Base-by-base conservation (phyloP, 2,888 invertebrate species). In the Callimorpha dominula region DNA sequence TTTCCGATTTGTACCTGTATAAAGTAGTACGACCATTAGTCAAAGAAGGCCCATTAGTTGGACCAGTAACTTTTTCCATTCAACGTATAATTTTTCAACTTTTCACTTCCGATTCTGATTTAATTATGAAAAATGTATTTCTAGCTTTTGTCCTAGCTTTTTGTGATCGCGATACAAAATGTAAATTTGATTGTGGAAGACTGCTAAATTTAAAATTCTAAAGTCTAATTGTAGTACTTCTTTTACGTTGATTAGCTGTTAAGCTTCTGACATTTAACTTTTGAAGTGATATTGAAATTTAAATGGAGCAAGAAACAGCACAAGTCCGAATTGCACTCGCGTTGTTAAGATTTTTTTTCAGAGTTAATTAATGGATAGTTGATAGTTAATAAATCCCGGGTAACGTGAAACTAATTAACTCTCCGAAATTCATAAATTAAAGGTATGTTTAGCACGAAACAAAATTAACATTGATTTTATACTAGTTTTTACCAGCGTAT, bases 41-140 rank as follows among this genome's bases (percentile, higher is more conserved):
- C 86, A 89, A 87, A 88, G 84, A 74, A 81, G 84, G 87, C 85
- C 88, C 88, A 89, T 92, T 92, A 89, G 88, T 88, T 43, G 46
- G 66, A 68, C 31, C 73, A 76, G 66, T 77, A 74, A 87, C 82
- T 84, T 84, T 87, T 86, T 86, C 83, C 83, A 85, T 86, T 83
- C 78, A 85, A 84, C 83, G 79, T 84, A 82, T 85, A 88, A 89
- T 91, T 88, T 89, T 79, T 83, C 81, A 84, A 80, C 81, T 80
- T 82, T 78, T 79, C 78, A 76, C 77, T 84, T 81, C 81, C 75
- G 78, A 88, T 86, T 85, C 81, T 42, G 68, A 85, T 88, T 87
- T 90, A 86, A 90, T 88, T 88, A 86, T 88, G 88, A 88, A 88
- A 86, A 87, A 89, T 88, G 82, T 82, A 80, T 75, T 80, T 73